Conservation (phyloP, 1,140 invertebrate species). For the Drosophila tsacasi region DNA sequence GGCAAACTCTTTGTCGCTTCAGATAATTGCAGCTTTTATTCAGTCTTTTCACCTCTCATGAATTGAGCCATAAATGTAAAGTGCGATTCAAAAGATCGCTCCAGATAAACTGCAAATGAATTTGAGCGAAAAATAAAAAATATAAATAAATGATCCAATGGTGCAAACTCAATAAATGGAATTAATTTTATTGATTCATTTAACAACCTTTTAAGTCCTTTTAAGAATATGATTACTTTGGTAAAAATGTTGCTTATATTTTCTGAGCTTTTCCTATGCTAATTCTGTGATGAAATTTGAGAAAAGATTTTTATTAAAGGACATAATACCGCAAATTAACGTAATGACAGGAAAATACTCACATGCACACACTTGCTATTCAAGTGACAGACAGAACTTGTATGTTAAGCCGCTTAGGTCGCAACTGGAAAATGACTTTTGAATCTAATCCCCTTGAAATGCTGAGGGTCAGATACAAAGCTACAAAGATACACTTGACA, state of each 20-base stretch:
- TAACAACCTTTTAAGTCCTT: not conserved
- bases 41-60: constrained; percentile 6
- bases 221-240: not conserved
- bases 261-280: not conserved
- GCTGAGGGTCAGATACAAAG: constrained; percentile 9
- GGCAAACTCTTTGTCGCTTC: constrained; percentile 32
- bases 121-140: not conserved
- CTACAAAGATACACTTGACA: not conserved
- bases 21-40: constrained; percentile 30
- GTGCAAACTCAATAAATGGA: not conserved
- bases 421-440: constrained; percentile 73
- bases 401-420: constrained; percentile 69
- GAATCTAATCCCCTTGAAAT: constrained; percentile 66
- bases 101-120: not conserved
- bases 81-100: constrained; percentile 1
- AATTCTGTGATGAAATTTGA: not conserved
- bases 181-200: too few relatives aligned
- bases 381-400: constrained; percentile 37
- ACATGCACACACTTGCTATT: constrained; percentile 2
- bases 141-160: not conserved
- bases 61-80: constrained; percentile 39
- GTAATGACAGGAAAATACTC: constrained; percentile 51
- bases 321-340: constrained; percentile 67
- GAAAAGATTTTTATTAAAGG: constrained; percentile 58
- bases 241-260: not conserved